phyloP scores from a whole-genome alignment of 2,888 invertebrate species.

The Carpatolechia fugitivella region DNA sequence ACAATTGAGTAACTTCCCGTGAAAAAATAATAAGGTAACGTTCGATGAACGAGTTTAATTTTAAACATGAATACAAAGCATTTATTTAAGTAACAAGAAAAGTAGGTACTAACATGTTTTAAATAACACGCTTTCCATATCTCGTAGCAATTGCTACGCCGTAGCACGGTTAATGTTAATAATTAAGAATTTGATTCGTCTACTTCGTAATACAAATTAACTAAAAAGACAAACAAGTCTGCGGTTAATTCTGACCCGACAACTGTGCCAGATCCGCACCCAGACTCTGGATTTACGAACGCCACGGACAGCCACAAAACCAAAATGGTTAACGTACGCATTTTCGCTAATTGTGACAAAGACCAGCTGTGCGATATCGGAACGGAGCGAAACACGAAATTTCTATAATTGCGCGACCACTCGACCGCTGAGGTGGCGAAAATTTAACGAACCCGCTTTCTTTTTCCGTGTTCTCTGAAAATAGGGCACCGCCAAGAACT shows the following conservation, averaged over 20 bases:
- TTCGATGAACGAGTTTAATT: too few species aligned
- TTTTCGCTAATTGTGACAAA: constrained; percentile 44
- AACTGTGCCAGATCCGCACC: background rate
- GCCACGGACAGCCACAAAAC: constrained; percentile 23
- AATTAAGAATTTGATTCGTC: too few species aligned
- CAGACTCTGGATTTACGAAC: constrained; percentile 9
- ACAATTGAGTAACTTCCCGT: too few species aligned
- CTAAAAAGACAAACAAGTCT: background rate
- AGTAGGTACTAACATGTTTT: too few species aligned
- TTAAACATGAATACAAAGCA: too few species aligned
- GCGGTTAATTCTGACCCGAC: background rate
- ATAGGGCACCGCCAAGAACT: background rate
- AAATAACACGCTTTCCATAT: too few species aligned
- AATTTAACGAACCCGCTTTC: constrained; percentile 10
- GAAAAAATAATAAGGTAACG: too few species aligned
- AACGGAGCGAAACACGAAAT: constrained; percentile 30
- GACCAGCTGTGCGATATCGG: constrained; percentile 37
- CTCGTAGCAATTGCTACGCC: too few species aligned
- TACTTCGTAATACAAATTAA: too few species aligned
- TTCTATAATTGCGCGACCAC: constrained; percentile 36
- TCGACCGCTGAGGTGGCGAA: constrained; percentile 15
- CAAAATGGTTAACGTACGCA: constrained; percentile 34
- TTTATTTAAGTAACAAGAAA: too few species aligned
- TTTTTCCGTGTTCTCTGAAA: background rate
- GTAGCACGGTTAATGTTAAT: too few species aligned